Evolutionary conservation across 2,888 invertebrate species (phyloP), one percentile per base, ranked within the genome.

Genomic region (Acanthopleura granulata): DNA sequence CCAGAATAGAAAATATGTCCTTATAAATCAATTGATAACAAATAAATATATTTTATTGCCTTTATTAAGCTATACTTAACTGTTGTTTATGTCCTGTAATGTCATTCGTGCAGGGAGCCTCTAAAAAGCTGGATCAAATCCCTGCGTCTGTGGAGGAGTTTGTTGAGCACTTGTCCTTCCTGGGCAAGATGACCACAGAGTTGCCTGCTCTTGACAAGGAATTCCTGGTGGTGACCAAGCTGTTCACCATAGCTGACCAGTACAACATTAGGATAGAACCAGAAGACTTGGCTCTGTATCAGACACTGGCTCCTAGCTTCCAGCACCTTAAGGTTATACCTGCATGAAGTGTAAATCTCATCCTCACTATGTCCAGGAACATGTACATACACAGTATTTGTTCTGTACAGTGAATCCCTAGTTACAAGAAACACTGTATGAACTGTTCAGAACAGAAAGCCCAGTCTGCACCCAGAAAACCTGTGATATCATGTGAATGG

Each of bases 161-260:
- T 86, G 90, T 90, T 16, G 89, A 91, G 30, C 90, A 91, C 79
- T 78, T 91, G 76, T 86, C 89, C 22, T 89, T 90, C 84, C 82
- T 90, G 62, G 88, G 87, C 40, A 86, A 86, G 76, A 89, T 90
- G 85, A 82, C 85, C 11, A 82, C 87, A 62, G 90, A 91, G 80
- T 82, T 90, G 80, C 85, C 87, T 49, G 87, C 87, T 69, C 85
- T 91, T 76, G 90, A 90, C 72, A 85, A 86, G 75, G 90, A 91
- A 79, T 90, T 87, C 80, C 79, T 82, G 50, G 82, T 87, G 15
- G 89, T 91, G 49, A 89, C 86, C 80, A 89, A 89, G 76, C 77
- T 91, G 77, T 91, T 89, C 79, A 88, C 89, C 14, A 89, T 90
- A 51, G 86, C 89, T 73, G 86, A 84, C 73, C 88, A 89, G 76